These are phyloP conservation scores for Pyrochroa serraticornis DNA, from an alignment of 2,888 invertebrate genomes.

Conservation along the genomic window DNA sequence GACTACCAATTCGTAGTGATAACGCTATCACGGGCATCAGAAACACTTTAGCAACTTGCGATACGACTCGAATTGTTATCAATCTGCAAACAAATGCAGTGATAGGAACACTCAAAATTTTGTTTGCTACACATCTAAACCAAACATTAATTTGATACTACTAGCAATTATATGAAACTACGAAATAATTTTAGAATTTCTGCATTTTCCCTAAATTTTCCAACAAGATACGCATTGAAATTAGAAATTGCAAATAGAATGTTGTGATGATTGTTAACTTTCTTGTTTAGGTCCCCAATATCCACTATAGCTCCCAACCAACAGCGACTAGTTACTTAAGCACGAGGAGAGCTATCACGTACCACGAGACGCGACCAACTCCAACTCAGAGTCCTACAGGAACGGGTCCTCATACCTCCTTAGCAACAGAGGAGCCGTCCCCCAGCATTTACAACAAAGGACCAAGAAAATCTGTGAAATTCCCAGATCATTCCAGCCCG, in stretches of 20 bases:
- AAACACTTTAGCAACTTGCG: neutral
- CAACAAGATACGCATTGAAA: too few relatives aligned
- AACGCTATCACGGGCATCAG: neutral
- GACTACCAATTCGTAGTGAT: too few relatives aligned
- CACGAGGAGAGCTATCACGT: conserved; percentile 57
- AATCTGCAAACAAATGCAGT: neutral
- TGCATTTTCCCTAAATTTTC: too few relatives aligned
- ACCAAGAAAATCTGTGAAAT: conserved; percentile 74
- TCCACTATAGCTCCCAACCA: conserved; percentile 62
- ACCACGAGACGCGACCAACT: conserved; percentile 63
- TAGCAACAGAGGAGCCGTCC: conserved; percentile 55
- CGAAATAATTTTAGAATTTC: too few relatives aligned
- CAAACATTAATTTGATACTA: too few relatives aligned
- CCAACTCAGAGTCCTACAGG: conserved; percentile 61
- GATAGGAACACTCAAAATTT: neutral
- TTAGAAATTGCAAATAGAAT: too few relatives aligned
- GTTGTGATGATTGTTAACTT: neutral
- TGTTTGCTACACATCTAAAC: neutral
- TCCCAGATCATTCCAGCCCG: conserved; percentile 61
- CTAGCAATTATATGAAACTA: too few relatives aligned
- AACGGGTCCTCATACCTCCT: conserved; percentile 54
- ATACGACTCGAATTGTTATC: neutral
- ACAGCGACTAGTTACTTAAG: conserved; percentile 64
- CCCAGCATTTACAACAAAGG: conserved; percentile 57
- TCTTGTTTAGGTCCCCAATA: conserved; percentile 59